Conservation (phyloP, 2,113 vertebrate genomes). For the Okapia johnstoni region DNA sequence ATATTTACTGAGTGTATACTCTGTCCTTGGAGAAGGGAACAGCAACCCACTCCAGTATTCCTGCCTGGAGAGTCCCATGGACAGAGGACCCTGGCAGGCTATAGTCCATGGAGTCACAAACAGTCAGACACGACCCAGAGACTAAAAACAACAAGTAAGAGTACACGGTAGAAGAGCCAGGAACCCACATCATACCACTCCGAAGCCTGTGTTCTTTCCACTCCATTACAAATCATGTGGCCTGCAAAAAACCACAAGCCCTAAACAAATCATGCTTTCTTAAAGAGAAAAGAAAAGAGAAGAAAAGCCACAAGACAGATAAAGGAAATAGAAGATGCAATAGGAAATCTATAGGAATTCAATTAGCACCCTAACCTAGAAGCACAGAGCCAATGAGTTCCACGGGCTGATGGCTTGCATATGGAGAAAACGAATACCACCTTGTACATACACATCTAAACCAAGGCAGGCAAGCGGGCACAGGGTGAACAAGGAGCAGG, state of each 20-base stretch:
- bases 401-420: neutral
- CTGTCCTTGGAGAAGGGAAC: neutral
- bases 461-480: neutral
- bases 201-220: neutral
- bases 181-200: neutral
- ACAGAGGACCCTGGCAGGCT: neutral
- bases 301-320: neutral
- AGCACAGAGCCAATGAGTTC: neutral
- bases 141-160: neutral
- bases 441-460: neutral
- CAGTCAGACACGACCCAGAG: neutral
- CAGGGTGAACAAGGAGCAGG: neutral
- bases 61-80: neutral
- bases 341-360: constrained; percentile 28
- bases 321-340: neutral
- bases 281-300: neutral
- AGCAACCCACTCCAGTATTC: neutral
- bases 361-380: neutral
- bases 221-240: neutral
- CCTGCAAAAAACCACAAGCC: neutral
- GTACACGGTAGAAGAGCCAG: neutral
- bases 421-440: neutral
- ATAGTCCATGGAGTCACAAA: neutral
- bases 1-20: neutral
- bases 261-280: constrained; percentile 12